Conservation (phyloP, 2,888 invertebrate species). For the Arge pagana region DNA sequence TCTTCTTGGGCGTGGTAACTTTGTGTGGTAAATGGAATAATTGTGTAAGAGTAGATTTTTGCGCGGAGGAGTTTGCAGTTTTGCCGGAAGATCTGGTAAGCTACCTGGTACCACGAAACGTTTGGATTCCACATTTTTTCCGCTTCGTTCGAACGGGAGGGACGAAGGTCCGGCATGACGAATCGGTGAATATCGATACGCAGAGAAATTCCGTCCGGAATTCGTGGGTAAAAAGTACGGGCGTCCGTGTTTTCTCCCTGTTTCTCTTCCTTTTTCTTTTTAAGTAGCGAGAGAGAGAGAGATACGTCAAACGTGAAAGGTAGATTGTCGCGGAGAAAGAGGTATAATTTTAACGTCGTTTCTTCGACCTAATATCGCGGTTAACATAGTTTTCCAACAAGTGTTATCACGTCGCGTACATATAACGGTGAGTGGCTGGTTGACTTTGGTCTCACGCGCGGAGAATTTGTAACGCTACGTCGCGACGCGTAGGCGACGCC, state of each 20-base stretch:
- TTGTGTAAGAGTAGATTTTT: no score
- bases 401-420: slow-evolving; percentile 13
- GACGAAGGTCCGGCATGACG: background rate
- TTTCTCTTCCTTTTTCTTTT: no score
- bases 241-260: no score
- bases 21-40: no score
- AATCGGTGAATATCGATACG: background rate
- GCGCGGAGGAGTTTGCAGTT: no score
- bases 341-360: background rate
- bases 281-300: background rate
- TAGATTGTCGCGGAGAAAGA: background rate
- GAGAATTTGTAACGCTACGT: slow-evolving; percentile 11
- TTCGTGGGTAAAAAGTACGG: no score
- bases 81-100: no score
- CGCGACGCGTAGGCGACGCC: slow-evolving; percentile 17
- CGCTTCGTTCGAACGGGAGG: background rate
- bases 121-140: background rate
- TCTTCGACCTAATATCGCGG: background rate
- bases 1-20: no score
- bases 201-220: background rate
- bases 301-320: background rate
- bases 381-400: background rate
- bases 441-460: slow-evolving; percentile 19
- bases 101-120: no score
- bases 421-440: slow-evolving; percentile 4